These are phyloP conservation scores for Anarsia innoxiella DNA, from an alignment of 2,888 invertebrate genomes.

Conservation along the genomic window DNA sequence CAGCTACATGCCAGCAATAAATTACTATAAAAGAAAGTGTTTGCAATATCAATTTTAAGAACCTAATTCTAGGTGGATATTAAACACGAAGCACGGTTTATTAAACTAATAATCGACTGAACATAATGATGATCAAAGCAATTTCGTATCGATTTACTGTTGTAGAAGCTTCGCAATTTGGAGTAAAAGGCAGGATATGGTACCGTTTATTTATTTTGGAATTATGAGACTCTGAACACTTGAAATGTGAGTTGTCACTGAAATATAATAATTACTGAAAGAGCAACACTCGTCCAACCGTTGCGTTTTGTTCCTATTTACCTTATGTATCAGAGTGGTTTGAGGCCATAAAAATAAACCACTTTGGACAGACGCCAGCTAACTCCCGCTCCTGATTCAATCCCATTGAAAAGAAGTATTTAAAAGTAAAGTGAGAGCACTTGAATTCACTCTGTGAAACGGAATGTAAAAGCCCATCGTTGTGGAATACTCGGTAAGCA, in stretches of 20 bases:
- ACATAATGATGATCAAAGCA: conserved; percentile 1
- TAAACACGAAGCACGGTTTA: not conserved
- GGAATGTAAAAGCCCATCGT: conserved; percentile 32
- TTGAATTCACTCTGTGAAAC: conserved; percentile 45
- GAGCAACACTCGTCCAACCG: too few species aligned
- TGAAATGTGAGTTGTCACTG: too few species aligned
- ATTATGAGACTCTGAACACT: too few species aligned
- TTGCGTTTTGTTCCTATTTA: too few species aligned
- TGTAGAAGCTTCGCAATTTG: too few species aligned
- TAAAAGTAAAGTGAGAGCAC: conserved; percentile 52
- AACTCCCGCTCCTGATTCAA: conserved; percentile 42
- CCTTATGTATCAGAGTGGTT: conserved; percentile 39
- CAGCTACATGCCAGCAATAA: not conserved
- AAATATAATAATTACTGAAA: too few species aligned
- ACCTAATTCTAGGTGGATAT: not conserved
- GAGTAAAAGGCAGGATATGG: too few species aligned
- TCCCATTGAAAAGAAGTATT: conserved; percentile 62
- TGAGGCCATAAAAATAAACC: conserved; percentile 60
- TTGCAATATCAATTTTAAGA: conserved; percentile 1
- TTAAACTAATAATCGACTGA: conserved; percentile 1
- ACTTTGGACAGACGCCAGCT: conserved; percentile 65
- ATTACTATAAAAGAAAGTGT: conserved; percentile 6
- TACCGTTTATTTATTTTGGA: too few species aligned
- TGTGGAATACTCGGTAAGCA: conserved; percentile 11
- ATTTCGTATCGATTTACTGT: conserved; percentile 3